Evolutionary conservation across 2,113 vertebrate species (phyloP).

Genomic region (Lathamus discolor): DNA sequence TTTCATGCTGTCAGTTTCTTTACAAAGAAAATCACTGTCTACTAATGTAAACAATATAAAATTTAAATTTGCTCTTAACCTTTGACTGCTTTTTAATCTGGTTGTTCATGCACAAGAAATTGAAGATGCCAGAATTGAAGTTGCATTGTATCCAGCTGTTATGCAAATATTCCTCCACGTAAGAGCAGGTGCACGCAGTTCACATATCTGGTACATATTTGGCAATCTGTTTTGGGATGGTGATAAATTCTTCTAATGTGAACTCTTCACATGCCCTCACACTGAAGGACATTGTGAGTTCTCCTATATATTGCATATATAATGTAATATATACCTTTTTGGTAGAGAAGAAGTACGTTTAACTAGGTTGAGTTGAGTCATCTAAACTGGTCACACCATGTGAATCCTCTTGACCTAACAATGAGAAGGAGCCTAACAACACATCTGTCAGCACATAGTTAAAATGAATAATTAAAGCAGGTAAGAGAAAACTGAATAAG

Average conservation of each 20-base stretch:
- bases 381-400: background rate
- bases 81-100: background rate
- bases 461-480: background rate
- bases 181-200: background rate
- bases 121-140: background rate
- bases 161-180: background rate
- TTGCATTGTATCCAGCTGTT: background rate
- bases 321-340: background rate
- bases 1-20: background rate
- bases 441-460: background rate
- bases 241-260: background rate
- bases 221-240: background rate
- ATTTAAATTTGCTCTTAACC: background rate
- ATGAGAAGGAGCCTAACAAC: background rate
- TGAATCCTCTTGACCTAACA: background rate
- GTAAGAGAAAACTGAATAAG: background rate
- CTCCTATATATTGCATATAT: background rate
- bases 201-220: background rate
- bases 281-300: background rate
- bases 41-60: background rate
- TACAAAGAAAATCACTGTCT: background rate
- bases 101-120: background rate
- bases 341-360: background rate
- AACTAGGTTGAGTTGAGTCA: background rate
- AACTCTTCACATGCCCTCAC: background rate